A percentile compares a stretch with the other conserved stretches of the same genome.
phyloP scores from a whole-genome alignment of 2,113 vertebrate genomes.

The Notechis scutatus region DNA sequence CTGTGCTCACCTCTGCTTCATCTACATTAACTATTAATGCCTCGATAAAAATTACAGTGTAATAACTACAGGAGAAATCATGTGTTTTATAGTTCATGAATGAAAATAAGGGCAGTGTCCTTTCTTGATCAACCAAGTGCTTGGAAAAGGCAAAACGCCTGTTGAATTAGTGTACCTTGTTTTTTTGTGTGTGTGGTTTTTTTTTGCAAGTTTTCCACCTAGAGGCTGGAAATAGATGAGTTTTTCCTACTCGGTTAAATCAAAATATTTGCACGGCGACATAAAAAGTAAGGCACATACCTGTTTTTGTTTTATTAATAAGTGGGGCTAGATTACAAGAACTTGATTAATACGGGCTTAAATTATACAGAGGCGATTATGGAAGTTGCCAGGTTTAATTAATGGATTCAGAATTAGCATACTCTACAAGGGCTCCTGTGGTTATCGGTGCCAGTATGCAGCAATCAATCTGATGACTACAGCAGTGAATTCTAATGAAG shows the following conservation, averaged over 20 bases:
- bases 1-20: background rate
- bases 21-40: background rate
- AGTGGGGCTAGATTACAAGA: slow-evolving; percentile 2
- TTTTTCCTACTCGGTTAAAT: background rate
- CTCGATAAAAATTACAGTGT: background rate
- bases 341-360: slow-evolving; percentile 15
- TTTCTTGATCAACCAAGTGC: background rate
- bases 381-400: slow-evolving; percentile 50
- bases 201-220: too few species aligned
- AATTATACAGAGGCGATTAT: slow-evolving; percentile 42
- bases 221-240: background rate
- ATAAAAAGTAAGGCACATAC: background rate
- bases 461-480: slow-evolving; percentile 33
- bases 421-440: slow-evolving; percentile 41
- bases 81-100: background rate
- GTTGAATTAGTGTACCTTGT: background rate
- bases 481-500: slow-evolving; percentile 58
- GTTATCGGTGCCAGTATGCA: slow-evolving; percentile 40
- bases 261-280: background rate
- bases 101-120: background rate
- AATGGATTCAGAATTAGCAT: slow-evolving; percentile 47
- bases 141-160: background rate
- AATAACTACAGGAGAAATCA: background rate
- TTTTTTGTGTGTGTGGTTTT: fast-evolving
- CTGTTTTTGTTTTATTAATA: slow-evolving; percentile 20